Conservation (phyloP, 2,113 vertebrate genomes). For the Bubo bubo region DNA sequence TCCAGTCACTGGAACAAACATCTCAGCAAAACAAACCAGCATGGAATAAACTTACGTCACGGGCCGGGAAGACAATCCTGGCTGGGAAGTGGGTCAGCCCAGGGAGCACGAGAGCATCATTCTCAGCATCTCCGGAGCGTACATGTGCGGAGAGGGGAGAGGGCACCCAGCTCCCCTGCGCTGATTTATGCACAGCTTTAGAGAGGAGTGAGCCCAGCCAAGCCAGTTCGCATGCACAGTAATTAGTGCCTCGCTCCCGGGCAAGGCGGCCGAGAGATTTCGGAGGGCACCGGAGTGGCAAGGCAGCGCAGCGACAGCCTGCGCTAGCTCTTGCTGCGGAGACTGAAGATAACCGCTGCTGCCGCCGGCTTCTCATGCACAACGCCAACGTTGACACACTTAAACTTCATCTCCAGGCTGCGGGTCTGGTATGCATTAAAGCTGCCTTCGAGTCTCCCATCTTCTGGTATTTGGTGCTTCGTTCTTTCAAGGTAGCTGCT, state of each 20-base stretch:
- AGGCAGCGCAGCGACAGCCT: background rate
- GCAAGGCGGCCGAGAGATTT: background rate
- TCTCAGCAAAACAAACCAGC: constrained; percentile 41
- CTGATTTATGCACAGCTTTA: background rate
- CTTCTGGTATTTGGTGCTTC: background rate
- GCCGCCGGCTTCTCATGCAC: background rate
- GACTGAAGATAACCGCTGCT: background rate
- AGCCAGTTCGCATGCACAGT: background rate
- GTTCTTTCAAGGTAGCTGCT: background rate
- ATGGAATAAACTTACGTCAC: constrained; percentile 4
- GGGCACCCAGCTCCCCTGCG: background rate
- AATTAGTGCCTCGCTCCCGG: background rate
- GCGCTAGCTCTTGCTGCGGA: rapidly evolving
- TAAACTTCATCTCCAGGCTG: background rate
- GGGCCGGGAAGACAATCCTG: background rate
- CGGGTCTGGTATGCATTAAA: background rate
- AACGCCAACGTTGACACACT: background rate
- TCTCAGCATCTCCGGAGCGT: background rate
- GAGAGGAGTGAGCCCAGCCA: background rate
- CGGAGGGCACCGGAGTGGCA: background rate
- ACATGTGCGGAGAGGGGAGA: rapidly evolving
- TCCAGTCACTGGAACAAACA: background rate
- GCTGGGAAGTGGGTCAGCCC: constrained; percentile 47
- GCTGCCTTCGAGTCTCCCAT: background rate
- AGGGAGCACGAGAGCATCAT: background rate